Evolutionary conservation across 2,888 invertebrate genomes (phyloP).

Genomic region (Diarsia brunnea): DNA sequence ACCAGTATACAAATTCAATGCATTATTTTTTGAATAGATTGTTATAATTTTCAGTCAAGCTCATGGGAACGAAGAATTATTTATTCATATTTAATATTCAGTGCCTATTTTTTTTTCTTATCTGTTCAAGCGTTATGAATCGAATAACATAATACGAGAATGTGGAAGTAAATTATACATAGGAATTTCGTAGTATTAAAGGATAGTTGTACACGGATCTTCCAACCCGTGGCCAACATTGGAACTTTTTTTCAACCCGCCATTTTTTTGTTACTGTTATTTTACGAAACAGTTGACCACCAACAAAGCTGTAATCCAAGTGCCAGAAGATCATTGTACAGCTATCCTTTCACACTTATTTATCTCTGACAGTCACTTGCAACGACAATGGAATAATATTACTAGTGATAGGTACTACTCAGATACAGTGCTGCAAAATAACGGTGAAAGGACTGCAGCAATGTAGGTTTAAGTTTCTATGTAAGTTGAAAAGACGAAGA

Average conservation of each 20-base stretch:
- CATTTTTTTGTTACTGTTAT: background rate
- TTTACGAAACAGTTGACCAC: background rate
- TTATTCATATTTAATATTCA: background rate
- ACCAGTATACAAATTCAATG: constrained; percentile 8
- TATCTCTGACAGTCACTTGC: background rate
- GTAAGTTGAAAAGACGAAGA: constrained; percentile 8
- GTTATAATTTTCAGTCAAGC: constrained; percentile 17
- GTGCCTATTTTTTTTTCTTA: background rate
- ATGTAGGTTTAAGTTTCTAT: constrained; percentile 14
- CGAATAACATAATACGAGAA: background rate
- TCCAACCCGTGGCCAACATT: background rate
- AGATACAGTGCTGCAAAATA: background rate
- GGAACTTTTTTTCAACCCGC: background rate
- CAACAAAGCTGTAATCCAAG: background rate
- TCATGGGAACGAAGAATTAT: constrained; percentile 4
- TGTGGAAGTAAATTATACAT: background rate
- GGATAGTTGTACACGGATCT: background rate
- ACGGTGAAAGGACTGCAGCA: background rate
- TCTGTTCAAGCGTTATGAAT: background rate
- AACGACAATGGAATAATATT: background rate
- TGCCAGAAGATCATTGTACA: background rate
- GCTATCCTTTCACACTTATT: background rate
- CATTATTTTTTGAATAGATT: constrained; percentile 2
- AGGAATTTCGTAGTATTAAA: background rate
- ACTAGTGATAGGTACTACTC: background rate